phyloP scores from a whole-genome alignment of 2,888 invertebrate species.

The Zaprionus lineosus region DNA sequence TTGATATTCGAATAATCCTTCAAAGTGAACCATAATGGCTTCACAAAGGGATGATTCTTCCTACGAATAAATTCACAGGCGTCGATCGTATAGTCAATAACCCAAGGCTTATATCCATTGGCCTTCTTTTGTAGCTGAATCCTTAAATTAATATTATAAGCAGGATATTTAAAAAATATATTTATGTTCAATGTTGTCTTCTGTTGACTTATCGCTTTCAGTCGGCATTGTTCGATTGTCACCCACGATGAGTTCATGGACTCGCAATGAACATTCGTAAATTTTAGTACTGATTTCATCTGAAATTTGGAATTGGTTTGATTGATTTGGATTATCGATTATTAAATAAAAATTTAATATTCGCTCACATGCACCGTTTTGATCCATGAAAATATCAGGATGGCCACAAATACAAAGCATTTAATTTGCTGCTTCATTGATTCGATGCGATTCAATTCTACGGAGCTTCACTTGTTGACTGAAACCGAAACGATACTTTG shows the following conservation, averaged over 20 bases:
- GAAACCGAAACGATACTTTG: too few species aligned
- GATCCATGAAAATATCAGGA: too few species aligned
- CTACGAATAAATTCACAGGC: neutral
- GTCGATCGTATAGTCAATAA: neutral
- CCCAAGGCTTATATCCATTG: neutral
- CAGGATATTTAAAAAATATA: neutral
- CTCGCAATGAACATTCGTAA: neutral
- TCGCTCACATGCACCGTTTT: neutral
- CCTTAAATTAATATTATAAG: neutral
- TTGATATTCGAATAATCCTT: neutral
- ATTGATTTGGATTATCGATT: too few species aligned
- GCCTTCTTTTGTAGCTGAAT: neutral
- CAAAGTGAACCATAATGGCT: neutral
- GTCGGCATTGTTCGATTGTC: neutral
- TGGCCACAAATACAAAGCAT: neutral
- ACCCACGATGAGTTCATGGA: neutral
- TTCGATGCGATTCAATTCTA: too few species aligned
- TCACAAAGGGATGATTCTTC: neutral
- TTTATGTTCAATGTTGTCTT: neutral
- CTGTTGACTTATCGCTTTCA: neutral
- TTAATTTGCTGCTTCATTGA: neutral
- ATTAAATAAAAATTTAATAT: neutral
- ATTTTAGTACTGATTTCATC: neutral
- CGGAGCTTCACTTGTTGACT: too few species aligned
- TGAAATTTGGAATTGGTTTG: too few species aligned